These are phyloP conservation scores for Lagorchestes hirsutus DNA, from an alignment of 2,797 vertebrate genomes.

Conservation along the genomic window DNA sequence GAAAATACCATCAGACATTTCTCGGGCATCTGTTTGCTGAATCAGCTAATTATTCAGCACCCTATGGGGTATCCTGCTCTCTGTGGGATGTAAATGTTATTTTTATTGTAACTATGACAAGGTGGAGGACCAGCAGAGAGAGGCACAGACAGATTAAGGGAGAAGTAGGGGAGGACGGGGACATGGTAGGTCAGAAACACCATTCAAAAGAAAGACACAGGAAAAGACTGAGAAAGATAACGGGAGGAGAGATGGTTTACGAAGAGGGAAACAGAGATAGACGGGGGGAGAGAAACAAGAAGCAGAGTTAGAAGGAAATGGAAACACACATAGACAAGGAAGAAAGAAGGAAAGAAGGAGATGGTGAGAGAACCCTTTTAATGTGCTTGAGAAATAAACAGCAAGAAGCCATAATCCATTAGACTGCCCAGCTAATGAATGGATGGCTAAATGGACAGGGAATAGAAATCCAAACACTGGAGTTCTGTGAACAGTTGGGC, in stretches of 20 bases:
- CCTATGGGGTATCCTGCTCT: background rate
- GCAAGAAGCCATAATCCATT: background rate
- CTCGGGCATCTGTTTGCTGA: background rate
- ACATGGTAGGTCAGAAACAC: background rate
- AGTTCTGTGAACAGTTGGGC: background rate
- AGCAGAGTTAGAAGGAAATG: background rate
- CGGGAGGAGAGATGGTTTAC: background rate
- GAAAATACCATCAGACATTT: background rate
- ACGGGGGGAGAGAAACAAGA: background rate
- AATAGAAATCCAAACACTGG: background rate
- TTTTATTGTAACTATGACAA: background rate
- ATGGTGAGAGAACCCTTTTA: background rate
- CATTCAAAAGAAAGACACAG: background rate
- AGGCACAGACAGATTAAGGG: background rate
- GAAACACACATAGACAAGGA: background rate
- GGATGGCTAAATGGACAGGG: background rate
- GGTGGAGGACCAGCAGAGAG: background rate
- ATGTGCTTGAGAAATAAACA: background rate
- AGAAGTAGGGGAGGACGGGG: background rate
- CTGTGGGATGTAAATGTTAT: background rate
- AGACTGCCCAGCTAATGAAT: background rate
- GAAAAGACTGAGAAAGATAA: background rate
- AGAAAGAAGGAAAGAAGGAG: background rate
- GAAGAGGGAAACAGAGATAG: background rate
- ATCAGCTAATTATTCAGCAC: background rate